These are phyloP conservation scores for Heliconius himera DNA, from an alignment of 1,140 invertebrate species.

Conservation along the genomic window DNA sequence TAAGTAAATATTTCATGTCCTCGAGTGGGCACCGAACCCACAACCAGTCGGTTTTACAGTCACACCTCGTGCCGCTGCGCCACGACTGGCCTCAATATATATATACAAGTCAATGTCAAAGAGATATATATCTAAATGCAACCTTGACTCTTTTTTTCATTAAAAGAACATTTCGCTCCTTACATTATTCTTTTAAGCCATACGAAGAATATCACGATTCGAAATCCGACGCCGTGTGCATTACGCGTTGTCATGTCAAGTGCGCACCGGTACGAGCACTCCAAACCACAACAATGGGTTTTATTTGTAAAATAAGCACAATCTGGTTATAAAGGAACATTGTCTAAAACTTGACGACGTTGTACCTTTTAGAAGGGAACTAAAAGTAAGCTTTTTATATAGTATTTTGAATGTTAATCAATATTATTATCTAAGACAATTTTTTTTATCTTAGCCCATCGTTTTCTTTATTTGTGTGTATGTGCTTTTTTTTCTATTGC, in stretches of 20 bases:
- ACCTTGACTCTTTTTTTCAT: background rate
- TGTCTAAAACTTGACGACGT: slow-evolving; percentile 19
- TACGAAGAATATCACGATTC: background rate
- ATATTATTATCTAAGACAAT: background rate
- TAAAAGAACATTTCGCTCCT: background rate
- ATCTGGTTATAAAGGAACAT: slow-evolving; percentile 24
- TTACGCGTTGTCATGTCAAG: slow-evolving; percentile 23
- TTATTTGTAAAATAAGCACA: slow-evolving; percentile 30
- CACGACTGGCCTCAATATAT: too few species aligned
- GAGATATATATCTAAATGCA: background rate
- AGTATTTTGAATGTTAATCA: background rate
- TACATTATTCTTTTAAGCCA: background rate
- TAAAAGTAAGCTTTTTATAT: background rate
- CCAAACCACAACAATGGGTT: slow-evolving; percentile 28
- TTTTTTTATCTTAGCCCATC: background rate
- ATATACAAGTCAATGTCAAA: background rate
- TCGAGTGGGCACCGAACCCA: too few species aligned
- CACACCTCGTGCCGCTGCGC: too few species aligned
- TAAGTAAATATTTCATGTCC: too few species aligned
- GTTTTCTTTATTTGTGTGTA: background rate
- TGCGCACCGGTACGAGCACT: slow-evolving; percentile 21
- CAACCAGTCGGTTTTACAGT: too few species aligned
- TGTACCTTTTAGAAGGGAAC: background rate
- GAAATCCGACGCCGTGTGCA: slow-evolving; percentile 19
- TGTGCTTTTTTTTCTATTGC: too few species aligned